Base-by-base conservation (phyloP, 2,888 invertebrate genomes). In the Acronicta alni region DNA sequence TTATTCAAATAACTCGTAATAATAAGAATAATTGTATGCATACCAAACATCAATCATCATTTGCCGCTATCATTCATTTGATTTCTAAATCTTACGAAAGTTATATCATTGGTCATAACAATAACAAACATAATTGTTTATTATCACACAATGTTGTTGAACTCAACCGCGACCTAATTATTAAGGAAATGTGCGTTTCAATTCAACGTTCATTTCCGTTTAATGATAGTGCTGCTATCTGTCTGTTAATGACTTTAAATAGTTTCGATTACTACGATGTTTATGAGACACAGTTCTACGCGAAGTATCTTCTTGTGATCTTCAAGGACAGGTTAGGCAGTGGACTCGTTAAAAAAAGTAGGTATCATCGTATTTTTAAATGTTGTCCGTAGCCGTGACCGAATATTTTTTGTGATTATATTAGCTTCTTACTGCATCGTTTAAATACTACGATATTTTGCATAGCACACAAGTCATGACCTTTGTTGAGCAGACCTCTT, bases 151-250 rank as follows among this genome's bases (percentile, higher is more conserved):
- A 67, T 75, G 80, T 76, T 77, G 69, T 77, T 77, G 78, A 83
- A 81, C 83, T 75, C 76, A 39, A 41, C 41, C 37, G 42, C 72
- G 83, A 80, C 85, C 85, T 49, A 82, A 77, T 84, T 83, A 71
- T 42, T 45, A 48, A 72, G 79, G 82, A 82, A 82, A 72, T 66
- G 68, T 68, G 62, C 67, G 67, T 72, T 75, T 68, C 49, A 72
- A 69, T 68, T 68, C 61, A 62, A 66, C 65, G 48, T 66, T 49
- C 26, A 48, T 57, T 75, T 73, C 77, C 75, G 56, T 49, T 55
- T 9, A 8, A 17, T 38, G 74, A 76, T 73, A 64, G 38, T 56
- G 38, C 18, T 54, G 12, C 41, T 67, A 57, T 54, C 42, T n/a
- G n/a, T 71, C 39, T 70, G 38, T 65, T 66, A 65, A 70, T 67